Evolutionary conservation across 2,888 invertebrate species (phyloP).

Genomic region (Tridacna gigas): DNA sequence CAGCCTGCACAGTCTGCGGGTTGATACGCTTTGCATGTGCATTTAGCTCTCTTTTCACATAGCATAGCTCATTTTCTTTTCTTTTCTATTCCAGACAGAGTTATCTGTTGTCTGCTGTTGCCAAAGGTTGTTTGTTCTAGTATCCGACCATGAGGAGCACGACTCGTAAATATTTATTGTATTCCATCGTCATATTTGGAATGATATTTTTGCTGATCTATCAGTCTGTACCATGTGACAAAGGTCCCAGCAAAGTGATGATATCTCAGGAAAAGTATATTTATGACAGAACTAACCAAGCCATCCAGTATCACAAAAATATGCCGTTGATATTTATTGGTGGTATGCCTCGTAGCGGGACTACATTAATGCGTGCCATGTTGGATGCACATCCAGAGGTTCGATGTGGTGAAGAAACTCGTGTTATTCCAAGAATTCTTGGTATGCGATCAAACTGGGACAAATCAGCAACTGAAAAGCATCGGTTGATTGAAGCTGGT

Average conservation of each 20-base stretch:
- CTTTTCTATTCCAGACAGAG: not conserved
- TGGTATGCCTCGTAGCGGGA: slow-evolving; percentile 98
- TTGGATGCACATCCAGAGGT: slow-evolving; percentile 98
- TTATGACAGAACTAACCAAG: slow-evolving; percentile 71
- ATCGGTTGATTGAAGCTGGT: slow-evolving; percentile 79
- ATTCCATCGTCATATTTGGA: slow-evolving; percentile 11
- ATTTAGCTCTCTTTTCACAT: no score
- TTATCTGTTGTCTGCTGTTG: not conserved
- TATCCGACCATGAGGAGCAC: slow-evolving; percentile 15
- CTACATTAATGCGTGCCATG: slow-evolving; percentile 98
- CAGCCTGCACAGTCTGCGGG: no score
- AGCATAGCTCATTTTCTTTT: no score
- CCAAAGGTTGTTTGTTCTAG: not conserved
- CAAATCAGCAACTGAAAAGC: slow-evolving; percentile 88
- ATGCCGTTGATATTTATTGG: slow-evolving; percentile 91
- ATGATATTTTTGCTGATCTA: slow-evolving; percentile 50
- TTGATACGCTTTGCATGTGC: no score
- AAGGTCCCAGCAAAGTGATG: slow-evolving; percentile 71
- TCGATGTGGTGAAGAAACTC: slow-evolving; percentile 97
- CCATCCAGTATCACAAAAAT: slow-evolving; percentile 70
- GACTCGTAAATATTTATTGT: slow-evolving; percentile 30
- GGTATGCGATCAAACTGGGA: slow-evolving; percentile 98
- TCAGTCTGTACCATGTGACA: slow-evolving; percentile 68
- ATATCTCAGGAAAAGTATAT: slow-evolving; percentile 74
- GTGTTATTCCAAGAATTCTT: slow-evolving; percentile 97